Conservation (phyloP, 1,140 invertebrate species). For the Drosophila lowei region DNA sequence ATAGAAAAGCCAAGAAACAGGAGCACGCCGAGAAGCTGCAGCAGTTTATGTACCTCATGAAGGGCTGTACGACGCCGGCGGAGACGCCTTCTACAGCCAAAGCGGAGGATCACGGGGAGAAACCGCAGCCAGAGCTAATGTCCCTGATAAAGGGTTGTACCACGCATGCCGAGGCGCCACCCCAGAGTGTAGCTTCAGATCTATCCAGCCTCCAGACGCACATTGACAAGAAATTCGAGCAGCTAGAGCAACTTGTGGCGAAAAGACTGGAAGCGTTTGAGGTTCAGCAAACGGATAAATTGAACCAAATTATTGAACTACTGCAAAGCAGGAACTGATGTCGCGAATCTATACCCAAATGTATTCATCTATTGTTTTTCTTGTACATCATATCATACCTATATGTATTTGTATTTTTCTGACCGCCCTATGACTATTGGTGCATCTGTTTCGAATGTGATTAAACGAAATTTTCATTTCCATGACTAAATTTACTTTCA, state of each 20-base stretch:
- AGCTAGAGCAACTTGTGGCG: conserved; percentile 36
- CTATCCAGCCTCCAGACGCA: conserved; percentile 19
- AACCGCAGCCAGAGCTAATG: conserved; percentile 54
- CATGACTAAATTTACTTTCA: background rate
- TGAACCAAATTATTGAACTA: conserved; percentile 55
- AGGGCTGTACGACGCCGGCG: conserved; percentile 7
- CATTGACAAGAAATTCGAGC: conserved; percentile 46
- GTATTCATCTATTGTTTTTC: conserved; percentile 6
- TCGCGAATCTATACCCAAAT: background rate
- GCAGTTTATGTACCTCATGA: conserved; percentile 59
- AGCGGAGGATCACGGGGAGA: background rate
- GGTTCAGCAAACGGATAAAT: conserved; percentile 41
- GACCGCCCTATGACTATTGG: conserved; percentile 16
- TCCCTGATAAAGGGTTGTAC: conserved; percentile 40
- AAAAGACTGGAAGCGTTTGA: conserved; percentile 60
- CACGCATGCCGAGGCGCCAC: background rate
- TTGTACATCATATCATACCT: conserved; percentile 3
- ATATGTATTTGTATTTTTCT: conserved; percentile 13
- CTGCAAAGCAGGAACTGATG: conserved; percentile 45
- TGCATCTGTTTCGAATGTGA: conserved; percentile 31
- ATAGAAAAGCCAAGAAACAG: conserved; percentile 15
- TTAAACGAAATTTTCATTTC: conserved; percentile 13
- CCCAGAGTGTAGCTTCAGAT: background rate
- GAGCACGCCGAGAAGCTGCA: conserved; percentile 54
- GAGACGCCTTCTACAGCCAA: too few species aligned